phyloP scores from a whole-genome alignment of 2,113 vertebrate genomes.

The Addax nasomaculatus region DNA sequence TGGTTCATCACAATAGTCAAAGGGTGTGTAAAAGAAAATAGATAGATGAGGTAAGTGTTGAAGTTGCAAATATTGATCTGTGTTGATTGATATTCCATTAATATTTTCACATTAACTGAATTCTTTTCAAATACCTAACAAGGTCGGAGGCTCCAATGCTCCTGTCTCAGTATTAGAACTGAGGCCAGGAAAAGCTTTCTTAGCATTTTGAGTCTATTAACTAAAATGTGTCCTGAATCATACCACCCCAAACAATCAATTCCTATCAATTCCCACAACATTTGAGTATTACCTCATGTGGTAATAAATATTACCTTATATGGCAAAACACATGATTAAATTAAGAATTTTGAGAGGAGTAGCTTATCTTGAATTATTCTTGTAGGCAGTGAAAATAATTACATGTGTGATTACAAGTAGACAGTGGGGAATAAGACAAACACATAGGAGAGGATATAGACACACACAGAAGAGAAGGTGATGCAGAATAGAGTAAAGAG shows the following conservation, averaged over 20 bases:
- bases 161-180: background rate
- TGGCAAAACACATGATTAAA: background rate
- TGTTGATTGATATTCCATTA: background rate
- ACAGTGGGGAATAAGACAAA: background rate
- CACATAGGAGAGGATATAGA: background rate
- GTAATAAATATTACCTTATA: background rate
- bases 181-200: background rate
- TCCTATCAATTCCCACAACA: background rate
- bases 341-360: background rate
- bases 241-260: background rate
- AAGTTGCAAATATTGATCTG: background rate
- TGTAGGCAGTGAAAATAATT: background rate
- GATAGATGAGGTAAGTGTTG: background rate
- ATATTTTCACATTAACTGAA: background rate
- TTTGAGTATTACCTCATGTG: background rate
- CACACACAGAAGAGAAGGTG: background rate
- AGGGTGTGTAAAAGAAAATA: background rate
- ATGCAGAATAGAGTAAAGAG: background rate
- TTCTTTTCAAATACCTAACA: background rate
- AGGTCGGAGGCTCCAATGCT: accelerated
- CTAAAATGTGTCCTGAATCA: background rate
- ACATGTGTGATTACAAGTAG: background rate
- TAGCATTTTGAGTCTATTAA: background rate
- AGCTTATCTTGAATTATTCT: background rate
- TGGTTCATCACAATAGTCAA: background rate